Conservation (phyloP, 2,797 vertebrate genomes). For the Helarctos malayanus region DNA sequence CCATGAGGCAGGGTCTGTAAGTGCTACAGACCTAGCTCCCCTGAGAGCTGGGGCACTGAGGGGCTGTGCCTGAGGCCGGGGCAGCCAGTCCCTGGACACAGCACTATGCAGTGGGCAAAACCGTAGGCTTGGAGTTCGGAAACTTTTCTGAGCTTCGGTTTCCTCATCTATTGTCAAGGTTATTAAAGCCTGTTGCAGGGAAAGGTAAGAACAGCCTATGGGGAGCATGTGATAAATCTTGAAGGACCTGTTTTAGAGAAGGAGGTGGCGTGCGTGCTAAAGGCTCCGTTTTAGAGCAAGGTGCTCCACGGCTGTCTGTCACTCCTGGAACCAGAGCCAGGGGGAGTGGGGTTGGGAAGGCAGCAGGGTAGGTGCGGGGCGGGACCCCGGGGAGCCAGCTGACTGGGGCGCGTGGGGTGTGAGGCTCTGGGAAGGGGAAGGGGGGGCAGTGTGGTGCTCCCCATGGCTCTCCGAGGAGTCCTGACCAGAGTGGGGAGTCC, state of each 20-base stretch:
- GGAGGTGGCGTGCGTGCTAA: not conserved
- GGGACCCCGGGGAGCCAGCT: not conserved
- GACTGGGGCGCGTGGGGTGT: not conserved
- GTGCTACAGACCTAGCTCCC: not conserved
- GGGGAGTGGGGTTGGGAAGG: not conserved
- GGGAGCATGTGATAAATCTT: not conserved
- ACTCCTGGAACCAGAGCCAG: not conserved
- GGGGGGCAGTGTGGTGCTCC: not conserved
- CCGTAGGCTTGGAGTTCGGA: constrained; percentile 36
- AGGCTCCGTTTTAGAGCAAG: not conserved
- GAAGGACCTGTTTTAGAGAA: not conserved
- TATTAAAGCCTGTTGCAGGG: constrained; percentile 26
- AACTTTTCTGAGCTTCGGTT: constrained; percentile 35
- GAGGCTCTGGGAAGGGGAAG: not conserved
- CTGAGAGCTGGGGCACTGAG: not conserved
- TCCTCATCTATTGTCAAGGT: constrained; percentile 38
- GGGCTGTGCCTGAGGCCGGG: not conserved
- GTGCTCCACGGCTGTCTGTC: not conserved
- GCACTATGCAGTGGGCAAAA: not conserved
- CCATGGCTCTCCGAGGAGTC: not conserved
- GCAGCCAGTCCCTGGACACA: not conserved
- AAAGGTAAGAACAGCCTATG: constrained; percentile 46
- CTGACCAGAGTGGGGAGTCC: not conserved
- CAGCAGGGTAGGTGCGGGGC: not conserved
- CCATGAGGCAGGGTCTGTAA: not conserved